Base-by-base conservation (phyloP, 2,113 vertebrate genomes). In the Sigmodon hispidus region DNA sequence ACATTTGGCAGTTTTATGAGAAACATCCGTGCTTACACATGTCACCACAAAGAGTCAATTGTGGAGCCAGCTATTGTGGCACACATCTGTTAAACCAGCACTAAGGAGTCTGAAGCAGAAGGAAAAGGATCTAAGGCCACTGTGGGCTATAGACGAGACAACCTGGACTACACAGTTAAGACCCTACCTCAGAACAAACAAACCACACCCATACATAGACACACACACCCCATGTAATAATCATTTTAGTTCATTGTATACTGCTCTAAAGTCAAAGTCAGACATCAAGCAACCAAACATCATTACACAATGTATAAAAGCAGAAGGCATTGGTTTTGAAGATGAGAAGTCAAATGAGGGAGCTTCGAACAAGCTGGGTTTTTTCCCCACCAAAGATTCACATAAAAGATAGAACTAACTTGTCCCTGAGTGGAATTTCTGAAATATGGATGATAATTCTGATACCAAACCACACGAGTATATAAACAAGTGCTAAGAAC, bases 1-100 rank as follows among this genome's bases (percentile, higher is more conserved):
- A 93, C 10, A 85, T 57, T 76, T 13, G 76, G 63, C 16, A 91
- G 88, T 89, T 96, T 69, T 75, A 92, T 57, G 59, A 96, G 40
- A 81, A 65, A 29, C 15, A 61, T 85, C 89, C 72, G 85, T 19
- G 57, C n/a, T 81, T 80, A 80, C 50, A 81, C 2, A 45, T 9
- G 55, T 79, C 67, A 89, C 67, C 57, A 93, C 63, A 34, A 94
- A 92, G 55, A 75, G 86, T 57, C 79, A 87, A 15, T 79, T n/a
- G 55, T 15, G 26, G 2, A 77, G 57, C 72, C 89, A 65, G 34
- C 15, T 57, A 31, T 31, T 2, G 16, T 40, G 34, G 22, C 34
- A 29, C 50, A 79, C 13, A 59, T n/a, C 45, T 90, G 59, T 12
- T 45, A 79, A 1, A n/a, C 13, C 59, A 89, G 70, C n/a, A 36